A percentile compares a stretch with the other conserved stretches of the same genome.
Conservation (phyloP, 2,113 vertebrate genomes). For the Cryptotis parvus region DNA sequence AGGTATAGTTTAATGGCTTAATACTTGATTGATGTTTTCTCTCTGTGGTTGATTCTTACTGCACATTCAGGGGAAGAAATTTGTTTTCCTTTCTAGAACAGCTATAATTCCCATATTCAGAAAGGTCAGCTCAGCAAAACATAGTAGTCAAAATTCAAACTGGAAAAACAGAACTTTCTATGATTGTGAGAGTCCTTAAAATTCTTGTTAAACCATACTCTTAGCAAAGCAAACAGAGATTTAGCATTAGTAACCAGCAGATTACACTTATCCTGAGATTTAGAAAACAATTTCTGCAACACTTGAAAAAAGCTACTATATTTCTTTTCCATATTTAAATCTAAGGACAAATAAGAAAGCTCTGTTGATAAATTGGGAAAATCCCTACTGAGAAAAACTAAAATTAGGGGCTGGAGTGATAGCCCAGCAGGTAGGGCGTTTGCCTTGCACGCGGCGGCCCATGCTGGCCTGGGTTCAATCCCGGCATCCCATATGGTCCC, state of each 20-base stretch:
- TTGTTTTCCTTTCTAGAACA: not conserved
- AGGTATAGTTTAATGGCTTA: conserved; percentile 79
- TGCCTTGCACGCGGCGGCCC: too few species aligned
- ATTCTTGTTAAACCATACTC: conserved; percentile 36
- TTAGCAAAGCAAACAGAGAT: not conserved
- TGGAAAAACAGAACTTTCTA: not conserved
- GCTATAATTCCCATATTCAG: not conserved
- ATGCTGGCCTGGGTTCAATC: too few species aligned
- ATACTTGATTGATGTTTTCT: conserved; percentile 54
- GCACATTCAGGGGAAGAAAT: conserved; percentile 44
- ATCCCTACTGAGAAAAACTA: conserved; percentile 32
- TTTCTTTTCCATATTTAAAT: not conserved
- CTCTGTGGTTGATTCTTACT: conserved; percentile 57
- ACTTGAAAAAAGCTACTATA: not conserved
- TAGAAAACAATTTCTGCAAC: not conserved
- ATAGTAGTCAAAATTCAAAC: not conserved
- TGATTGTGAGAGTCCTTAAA: not conserved
- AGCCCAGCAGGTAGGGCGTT: conserved; percentile 13
- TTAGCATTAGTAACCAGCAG: conserved; percentile 35
- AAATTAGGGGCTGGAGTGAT: not conserved
- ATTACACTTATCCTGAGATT: not conserved
- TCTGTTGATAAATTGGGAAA: conserved; percentile 62
- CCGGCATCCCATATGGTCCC: too few species aligned
- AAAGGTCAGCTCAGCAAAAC: conserved; percentile 1
- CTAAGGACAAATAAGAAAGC: conserved; percentile 21